Conservation (phyloP, 2,797 vertebrate species). For the Fistularia commersonii region DNA sequence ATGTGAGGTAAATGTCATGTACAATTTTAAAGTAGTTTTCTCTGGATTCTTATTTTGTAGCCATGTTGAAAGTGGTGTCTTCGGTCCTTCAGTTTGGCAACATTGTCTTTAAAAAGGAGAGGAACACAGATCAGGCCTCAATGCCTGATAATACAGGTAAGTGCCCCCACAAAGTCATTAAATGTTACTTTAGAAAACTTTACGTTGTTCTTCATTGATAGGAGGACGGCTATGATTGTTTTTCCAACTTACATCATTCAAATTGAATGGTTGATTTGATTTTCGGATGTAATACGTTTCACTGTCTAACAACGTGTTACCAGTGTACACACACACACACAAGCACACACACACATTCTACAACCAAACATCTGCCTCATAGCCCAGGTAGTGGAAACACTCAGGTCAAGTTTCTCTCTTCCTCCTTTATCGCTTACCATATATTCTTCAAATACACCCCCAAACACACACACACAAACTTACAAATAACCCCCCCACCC, state of each 20-base stretch:
- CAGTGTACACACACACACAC: no score
- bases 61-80: conserved; percentile 95
- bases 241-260: no score
- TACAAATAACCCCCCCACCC: conserved; percentile 14
- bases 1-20: conserved; percentile 6
- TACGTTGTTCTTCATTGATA: no score
- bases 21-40: conserved; percentile 1
- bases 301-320: no score
- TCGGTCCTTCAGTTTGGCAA: conserved; percentile 98
- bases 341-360: neutral
- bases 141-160: conserved; percentile 98
- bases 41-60: conserved; percentile 55
- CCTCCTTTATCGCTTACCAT: conserved; percentile 34
- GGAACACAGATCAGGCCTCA: conserved; percentile 95
- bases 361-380: conserved; percentile 27
- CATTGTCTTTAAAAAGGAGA: conserved; percentile 96
- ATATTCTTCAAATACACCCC: conserved; percentile 33
- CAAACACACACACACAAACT: conserved; percentile 18
- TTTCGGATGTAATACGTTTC: no score
- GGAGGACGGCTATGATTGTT: no score
- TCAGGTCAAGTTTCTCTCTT: conserved; percentile 28
- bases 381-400: conserved; percentile 7
- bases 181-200: no score
- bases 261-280: no score
- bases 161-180: neutral